phyloP scores from a whole-genome alignment of 2,888 invertebrate species.

The Amiota mariae region DNA sequence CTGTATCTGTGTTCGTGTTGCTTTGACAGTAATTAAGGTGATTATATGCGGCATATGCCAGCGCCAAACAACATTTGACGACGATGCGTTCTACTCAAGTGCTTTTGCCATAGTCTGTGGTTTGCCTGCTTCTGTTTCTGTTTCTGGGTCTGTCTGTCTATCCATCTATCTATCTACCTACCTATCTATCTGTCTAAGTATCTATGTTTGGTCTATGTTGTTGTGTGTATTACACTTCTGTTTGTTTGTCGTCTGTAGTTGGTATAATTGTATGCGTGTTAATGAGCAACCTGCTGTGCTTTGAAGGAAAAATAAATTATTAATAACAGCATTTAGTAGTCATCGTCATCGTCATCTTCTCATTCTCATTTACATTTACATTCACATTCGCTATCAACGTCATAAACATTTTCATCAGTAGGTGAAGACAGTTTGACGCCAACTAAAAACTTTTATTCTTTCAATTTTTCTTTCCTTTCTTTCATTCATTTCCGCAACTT shows the following conservation, averaged over 20 bases:
- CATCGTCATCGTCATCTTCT: too few species aligned
- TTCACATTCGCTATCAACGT: too few species aligned
- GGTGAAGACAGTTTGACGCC: constrained; percentile 26
- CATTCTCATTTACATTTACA: too few species aligned
- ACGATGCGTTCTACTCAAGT: constrained; percentile 1
- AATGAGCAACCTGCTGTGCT: constrained; percentile 62
- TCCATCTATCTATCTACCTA: neutral
- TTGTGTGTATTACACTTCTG: constrained; percentile 15
- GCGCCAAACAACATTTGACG: constrained; percentile 23
- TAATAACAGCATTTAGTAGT: constrained; percentile 54
- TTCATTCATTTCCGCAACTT: constrained; percentile 3
- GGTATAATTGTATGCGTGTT: constrained; percentile 45
- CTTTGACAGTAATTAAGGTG: constrained; percentile 67
- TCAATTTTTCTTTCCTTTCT: neutral
- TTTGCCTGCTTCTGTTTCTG: neutral
- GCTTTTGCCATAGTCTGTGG: neutral
- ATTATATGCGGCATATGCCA: constrained; percentile 60
- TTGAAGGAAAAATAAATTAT: constrained; percentile 59
- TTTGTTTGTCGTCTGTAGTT: constrained; percentile 9
- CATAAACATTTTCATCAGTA: neutral
- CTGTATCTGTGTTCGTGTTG: constrained; percentile 16
- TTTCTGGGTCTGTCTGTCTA: neutral
- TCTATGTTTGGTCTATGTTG: constrained; percentile 25
- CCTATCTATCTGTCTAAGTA: constrained; percentile 40
- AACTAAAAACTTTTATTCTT: neutral